Evolutionary conservation across 2,113 vertebrate species (phyloP).

Genomic region (Capreolus pygargus): DNA sequence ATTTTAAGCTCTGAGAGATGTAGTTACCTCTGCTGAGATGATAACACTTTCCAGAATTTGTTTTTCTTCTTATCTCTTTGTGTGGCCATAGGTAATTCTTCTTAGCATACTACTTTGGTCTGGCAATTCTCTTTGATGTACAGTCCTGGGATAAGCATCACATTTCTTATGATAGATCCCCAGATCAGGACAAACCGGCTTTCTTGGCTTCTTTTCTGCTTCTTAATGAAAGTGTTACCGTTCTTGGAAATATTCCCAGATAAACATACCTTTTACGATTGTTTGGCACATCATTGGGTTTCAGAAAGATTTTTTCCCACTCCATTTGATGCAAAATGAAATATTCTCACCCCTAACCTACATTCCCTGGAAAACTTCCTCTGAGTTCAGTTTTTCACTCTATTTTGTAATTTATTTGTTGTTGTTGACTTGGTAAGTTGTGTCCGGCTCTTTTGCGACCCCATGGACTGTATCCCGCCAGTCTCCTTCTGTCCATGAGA

Average conservation of each 20-base stretch:
- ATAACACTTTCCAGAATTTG: background rate
- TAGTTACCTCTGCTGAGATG: background rate
- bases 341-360: background rate
- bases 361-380: background rate
- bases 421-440: background rate
- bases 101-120: background rate
- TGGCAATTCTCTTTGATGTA: background rate
- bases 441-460: background rate
- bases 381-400: background rate
- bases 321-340: background rate
- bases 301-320: background rate
- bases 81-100: background rate
- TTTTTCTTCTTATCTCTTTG: background rate
- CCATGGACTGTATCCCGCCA: background rate
- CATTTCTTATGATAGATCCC: background rate
- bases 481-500: background rate
- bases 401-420: background rate
- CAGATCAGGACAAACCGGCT: background rate
- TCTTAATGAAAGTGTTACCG: background rate
- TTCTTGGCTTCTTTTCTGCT: background rate
- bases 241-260: background rate
- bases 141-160: background rate
- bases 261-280: background rate
- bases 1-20: background rate
- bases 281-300: background rate